These are phyloP conservation scores for Archivesica marissinica DNA, from an alignment of 1,140 invertebrate genomes.

Conservation along the genomic window DNA sequence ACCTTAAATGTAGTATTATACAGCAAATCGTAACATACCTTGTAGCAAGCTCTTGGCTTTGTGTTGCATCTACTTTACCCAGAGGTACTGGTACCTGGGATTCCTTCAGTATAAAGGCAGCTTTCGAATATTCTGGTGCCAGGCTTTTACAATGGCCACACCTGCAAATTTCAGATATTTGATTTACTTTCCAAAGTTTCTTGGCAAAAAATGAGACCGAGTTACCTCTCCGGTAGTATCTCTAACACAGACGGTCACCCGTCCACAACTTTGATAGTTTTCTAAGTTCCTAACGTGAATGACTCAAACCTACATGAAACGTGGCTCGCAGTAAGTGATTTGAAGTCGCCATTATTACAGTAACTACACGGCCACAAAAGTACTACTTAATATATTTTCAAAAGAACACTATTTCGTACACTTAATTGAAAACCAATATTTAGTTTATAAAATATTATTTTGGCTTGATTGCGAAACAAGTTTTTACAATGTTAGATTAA, in stretches of 20 bases:
- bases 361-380: background rate
- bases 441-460: background rate
- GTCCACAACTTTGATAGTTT: background rate
- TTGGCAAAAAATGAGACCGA: background rate
- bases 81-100: conserved; percentile 85
- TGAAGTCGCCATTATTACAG: background rate
- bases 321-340: background rate
- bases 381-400: background rate
- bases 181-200: background rate
- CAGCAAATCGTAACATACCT: conserved; percentile 77
- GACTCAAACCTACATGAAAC: background rate
- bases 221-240: background rate
- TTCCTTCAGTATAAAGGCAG: conserved; percentile 92
- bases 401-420: background rate
- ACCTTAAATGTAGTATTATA: too few relatives aligned
- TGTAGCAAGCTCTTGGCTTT: conserved; percentile 83
- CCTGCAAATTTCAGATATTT: conserved; percentile 67
- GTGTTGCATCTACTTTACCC: conserved; percentile 86
- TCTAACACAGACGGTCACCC: background rate
- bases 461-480: too few relatives aligned
- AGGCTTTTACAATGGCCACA: conserved; percentile 98
- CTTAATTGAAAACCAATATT: background rate
- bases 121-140: conserved; percentile 98
- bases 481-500: too few relatives aligned
- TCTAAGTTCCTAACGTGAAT: background rate